Conservation (phyloP, 2,113 vertebrate species). For the Picathartes gymnocephalus region DNA sequence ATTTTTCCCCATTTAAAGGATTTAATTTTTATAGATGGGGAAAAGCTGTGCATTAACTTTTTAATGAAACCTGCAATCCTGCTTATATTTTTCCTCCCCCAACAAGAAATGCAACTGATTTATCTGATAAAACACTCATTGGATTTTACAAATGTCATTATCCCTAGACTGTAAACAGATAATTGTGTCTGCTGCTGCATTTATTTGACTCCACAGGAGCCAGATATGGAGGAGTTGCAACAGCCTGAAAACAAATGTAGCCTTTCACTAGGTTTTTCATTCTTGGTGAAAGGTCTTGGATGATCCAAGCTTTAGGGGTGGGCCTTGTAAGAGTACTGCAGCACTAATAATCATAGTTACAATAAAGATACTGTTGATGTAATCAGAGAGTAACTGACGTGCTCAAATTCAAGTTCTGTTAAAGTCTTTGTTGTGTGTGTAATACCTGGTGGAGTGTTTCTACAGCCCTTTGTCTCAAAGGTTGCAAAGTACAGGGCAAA, state of each 20-base stretch:
- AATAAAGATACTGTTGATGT: background rate
- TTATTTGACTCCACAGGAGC: background rate
- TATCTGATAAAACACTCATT: background rate
- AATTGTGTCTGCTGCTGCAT: background rate
- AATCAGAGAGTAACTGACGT: background rate
- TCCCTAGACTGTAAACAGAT: background rate
- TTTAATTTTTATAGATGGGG: background rate
- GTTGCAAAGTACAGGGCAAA: background rate
- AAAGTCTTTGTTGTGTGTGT: background rate
- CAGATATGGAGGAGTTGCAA: background rate
- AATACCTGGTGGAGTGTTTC: background rate
- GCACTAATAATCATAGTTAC: background rate
- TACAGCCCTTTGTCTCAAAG: background rate
- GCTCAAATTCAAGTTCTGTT: background rate
- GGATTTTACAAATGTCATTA: background rate
- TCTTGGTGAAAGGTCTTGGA: background rate
- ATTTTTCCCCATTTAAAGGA: background rate
- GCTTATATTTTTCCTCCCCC: background rate
- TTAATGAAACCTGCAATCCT: background rate
- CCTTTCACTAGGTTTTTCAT: background rate
- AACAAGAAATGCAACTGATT: background rate
- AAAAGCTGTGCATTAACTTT: background rate
- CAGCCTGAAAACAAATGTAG: background rate
- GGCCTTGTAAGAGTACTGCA: background rate
- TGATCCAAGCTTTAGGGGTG: background rate